These are phyloP conservation scores for Agrochola litura DNA, from an alignment of 2,888 invertebrate species.

Conservation along the genomic window DNA sequence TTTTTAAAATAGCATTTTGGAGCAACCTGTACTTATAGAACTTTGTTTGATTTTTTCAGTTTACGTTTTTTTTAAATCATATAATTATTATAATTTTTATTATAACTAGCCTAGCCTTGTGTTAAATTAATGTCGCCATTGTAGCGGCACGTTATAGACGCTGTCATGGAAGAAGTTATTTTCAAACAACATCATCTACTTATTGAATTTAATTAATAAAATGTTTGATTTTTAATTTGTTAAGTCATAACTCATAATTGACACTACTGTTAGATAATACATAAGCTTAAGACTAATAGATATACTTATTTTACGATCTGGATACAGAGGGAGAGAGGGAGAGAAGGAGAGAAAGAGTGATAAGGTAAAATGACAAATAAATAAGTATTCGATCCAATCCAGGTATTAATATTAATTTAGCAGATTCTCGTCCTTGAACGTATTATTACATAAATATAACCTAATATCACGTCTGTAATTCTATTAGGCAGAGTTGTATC, in stretches of 20 bases:
- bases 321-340: not conserved
- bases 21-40: too few relatives aligned
- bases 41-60: too few relatives aligned
- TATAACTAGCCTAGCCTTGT: too few relatives aligned
- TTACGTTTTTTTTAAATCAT: too few relatives aligned
- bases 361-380: not conserved
- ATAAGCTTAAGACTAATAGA: not conserved
- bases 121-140: too few relatives aligned
- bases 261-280: constrained; percentile 5
- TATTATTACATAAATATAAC: not conserved
- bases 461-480: not conserved
- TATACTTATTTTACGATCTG: not conserved
- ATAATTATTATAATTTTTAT: too few relatives aligned
- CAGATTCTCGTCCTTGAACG: not conserved
- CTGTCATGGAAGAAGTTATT: not conserved
- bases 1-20: too few relatives aligned
- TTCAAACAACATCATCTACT: not conserved
- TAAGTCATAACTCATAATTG: not conserved
- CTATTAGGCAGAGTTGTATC: not conserved
- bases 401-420: not conserved
- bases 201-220: constrained; percentile 2
- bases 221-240: not conserved
- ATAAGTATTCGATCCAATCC: not conserved
- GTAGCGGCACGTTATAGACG: too few relatives aligned
- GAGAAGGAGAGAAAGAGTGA: not conserved